Evolutionary conservation across 2,113 vertebrate genomes (phyloP).

Genomic region (Scalopus aquaticus): DNA sequence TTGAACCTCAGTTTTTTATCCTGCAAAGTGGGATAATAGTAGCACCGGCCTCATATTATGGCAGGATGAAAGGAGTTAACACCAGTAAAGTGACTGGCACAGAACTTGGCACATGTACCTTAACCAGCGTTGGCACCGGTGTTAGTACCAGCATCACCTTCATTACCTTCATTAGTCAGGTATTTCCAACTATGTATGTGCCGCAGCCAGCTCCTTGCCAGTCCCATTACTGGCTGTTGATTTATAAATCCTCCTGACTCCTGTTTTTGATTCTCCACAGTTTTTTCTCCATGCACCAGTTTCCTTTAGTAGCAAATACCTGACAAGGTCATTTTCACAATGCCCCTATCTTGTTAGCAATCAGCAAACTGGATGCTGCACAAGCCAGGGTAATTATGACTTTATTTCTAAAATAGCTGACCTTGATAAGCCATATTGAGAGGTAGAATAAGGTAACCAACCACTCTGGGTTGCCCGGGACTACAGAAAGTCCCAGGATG

Average conservation of each 20-base stretch:
- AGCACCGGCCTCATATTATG: not conserved
- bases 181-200: not conserved
- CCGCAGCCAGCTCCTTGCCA: not conserved
- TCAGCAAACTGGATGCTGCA: not conserved
- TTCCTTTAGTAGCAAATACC: slow-evolving; percentile 14
- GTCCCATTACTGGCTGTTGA: not conserved
- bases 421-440: slow-evolving; percentile 11
- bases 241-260: slow-evolving; percentile 44
- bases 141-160: no score
- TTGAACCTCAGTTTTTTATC: not conserved
- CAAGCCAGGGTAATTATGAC: not conserved
- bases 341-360: not conserved
- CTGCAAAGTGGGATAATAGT: not conserved
- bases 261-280: not conserved
- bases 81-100: not conserved
- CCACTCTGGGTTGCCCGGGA: not conserved
- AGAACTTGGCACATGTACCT: not conserved
- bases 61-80: not conserved
- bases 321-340: not conserved
- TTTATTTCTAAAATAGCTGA: slow-evolving; percentile 36
- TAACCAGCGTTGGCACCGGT: not conserved
- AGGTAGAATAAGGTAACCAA: not conserved
- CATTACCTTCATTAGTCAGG: not conserved
- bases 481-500: not conserved
- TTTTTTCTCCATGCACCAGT: not conserved